Evolutionary conservation across 1,140 invertebrate species (phyloP).

Genomic region (Pseudomyrmex sp.): DNA sequence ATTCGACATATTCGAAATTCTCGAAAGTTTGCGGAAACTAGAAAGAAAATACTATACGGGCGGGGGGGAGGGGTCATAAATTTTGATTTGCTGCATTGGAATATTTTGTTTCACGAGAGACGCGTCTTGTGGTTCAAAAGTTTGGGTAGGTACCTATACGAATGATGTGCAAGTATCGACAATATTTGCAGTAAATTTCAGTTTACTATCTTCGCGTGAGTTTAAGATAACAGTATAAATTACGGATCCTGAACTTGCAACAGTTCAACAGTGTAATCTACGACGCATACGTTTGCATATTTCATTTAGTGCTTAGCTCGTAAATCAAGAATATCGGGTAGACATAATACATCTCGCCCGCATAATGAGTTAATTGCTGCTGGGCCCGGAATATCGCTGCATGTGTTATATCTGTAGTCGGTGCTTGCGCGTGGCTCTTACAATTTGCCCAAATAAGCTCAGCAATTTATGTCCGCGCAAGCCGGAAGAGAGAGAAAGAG

Average conservation of each 20-base stretch:
- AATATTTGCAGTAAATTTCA: slow-evolving; percentile 24
- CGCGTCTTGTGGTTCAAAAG: not conserved
- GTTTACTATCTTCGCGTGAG: not conserved
- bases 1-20: not conserved
- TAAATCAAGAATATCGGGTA: slow-evolving; percentile 53
- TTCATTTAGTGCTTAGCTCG: slow-evolving; percentile 38
- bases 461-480: slow-evolving; percentile 32
- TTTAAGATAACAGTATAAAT: slow-evolving; percentile 20
- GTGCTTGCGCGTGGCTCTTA: slow-evolving; percentile 34
- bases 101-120: not conserved
- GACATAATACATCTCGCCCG: slow-evolving; percentile 51
- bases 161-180: not conserved
- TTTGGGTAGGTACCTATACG: not conserved
- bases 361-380: slow-evolving; percentile 59
- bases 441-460: slow-evolving; percentile 56
- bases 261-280: slow-evolving; percentile 15
- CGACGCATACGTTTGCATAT: slow-evolving; percentile 33
- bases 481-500: not conserved
- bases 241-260: not conserved
- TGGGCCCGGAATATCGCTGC: slow-evolving; percentile 38
- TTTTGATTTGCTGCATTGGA: slow-evolving; percentile 2
- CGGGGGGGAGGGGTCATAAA: not conserved
- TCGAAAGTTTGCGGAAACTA: not conserved
- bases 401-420: slow-evolving; percentile 3
- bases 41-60: not conserved